Percentiles rank a stretch among this genome's conserved stretches.
phyloP scores from a whole-genome alignment of 2,888 invertebrate species.

The Leptopterna dolabrata region DNA sequence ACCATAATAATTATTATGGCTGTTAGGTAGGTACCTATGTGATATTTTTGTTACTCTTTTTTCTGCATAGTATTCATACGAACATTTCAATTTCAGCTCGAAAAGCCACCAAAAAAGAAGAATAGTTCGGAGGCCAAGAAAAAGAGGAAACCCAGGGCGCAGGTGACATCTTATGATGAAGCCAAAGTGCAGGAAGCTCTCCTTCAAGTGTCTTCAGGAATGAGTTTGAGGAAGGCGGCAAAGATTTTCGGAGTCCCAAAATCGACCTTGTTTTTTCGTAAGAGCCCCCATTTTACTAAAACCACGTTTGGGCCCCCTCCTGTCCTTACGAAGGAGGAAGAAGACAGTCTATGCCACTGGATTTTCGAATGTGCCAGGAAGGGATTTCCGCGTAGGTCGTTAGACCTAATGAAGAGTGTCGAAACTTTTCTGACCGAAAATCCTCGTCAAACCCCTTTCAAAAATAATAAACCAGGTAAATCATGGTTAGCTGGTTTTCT shows the following conservation, averaged over 20 bases:
- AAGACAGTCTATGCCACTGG: conserved; percentile 64
- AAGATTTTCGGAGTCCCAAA: background rate
- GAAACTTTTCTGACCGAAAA: conserved; percentile 60
- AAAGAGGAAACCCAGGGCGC: background rate
- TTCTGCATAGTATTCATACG: too few species aligned
- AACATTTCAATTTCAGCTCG: background rate
- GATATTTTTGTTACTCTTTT: background rate
- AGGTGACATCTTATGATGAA: background rate
- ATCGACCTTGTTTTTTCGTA: background rate
- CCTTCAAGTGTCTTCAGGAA: background rate
- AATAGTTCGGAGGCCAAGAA: background rate
- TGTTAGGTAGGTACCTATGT: background rate
- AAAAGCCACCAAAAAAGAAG: background rate
- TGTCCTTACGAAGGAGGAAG: conserved; percentile 62
- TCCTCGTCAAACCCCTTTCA: conserved; percentile 63
- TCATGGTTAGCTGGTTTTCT: background rate
- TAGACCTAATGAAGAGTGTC: conserved; percentile 61
- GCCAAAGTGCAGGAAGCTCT: background rate
- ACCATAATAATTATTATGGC: background rate
- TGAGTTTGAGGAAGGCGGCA: background rate
- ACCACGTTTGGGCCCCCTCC: conserved; percentile 40
- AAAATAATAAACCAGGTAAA: background rate
- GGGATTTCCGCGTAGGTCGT: conserved; percentile 65
- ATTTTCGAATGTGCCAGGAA: conserved; percentile 63
- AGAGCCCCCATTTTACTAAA: background rate